Percentiles rank a stretch among this genome's conserved stretches.
phyloP scores from a whole-genome alignment of 1,140 invertebrate genomes.

The Hyles euphorbiae region DNA sequence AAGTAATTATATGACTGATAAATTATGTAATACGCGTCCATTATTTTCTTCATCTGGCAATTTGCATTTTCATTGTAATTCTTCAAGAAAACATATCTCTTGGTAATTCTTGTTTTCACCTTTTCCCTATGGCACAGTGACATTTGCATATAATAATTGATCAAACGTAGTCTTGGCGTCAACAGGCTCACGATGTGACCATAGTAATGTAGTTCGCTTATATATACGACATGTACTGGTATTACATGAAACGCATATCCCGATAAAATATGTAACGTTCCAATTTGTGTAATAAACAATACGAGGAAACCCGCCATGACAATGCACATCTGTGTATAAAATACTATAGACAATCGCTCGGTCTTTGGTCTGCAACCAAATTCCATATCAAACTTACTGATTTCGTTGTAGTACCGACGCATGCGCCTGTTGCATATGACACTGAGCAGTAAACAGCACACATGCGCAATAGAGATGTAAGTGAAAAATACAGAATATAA shows the following conservation, averaged over 20 bases:
- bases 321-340: conserved; percentile 11
- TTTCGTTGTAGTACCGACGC: conserved; percentile 23
- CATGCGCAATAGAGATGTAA: conserved; percentile 7
- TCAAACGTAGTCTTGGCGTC: conserved; percentile 27
- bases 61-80: conserved; percentile 11
- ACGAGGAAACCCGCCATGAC: conserved; percentile 8
- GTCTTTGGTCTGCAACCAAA: conserved; percentile 28
- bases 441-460: conserved; percentile 18
- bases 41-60: conserved; percentile 40
- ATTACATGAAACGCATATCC: conserved; percentile 8
- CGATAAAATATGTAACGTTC: background rate
- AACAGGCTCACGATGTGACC: conserved; percentile 36
- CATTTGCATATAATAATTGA: conserved; percentile 33
- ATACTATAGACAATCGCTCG: conserved; percentile 14
- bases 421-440: conserved; percentile 21
- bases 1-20: conserved; percentile 47
- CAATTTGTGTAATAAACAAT: conserved; percentile 9
- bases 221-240: conserved; percentile 19
- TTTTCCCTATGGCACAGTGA: conserved; percentile 21
- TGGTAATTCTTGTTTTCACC: conserved; percentile 6
- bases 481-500: background rate
- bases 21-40: conserved; percentile 47
- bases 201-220: conserved; percentile 33
- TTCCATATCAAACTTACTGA: conserved; percentile 29
- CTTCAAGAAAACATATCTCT: conserved; percentile 9